These are phyloP conservation scores for Bursaphelenchus okinawaensis DNA, from an alignment of 2,888 invertebrate species.

Conservation along the genomic window DNA sequence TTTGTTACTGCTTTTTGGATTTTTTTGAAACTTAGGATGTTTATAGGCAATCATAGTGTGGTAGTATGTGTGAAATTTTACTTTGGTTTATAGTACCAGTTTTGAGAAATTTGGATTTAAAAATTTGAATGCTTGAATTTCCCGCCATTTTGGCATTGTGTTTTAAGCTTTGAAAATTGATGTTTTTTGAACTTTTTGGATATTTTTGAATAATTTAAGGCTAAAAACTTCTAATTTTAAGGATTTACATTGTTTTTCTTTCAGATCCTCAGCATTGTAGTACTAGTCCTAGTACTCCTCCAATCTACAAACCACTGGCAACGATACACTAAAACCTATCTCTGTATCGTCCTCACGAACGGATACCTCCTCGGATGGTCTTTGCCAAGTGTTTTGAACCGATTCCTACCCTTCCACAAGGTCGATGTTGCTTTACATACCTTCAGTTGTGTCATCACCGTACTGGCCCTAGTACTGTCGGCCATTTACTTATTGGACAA, in stretches of 20 bases:
- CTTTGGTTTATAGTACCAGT: too few species aligned
- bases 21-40: too few species aligned
- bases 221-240: background rate
- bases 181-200: slow-evolving; percentile 1
- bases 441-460: slow-evolving; percentile 21
- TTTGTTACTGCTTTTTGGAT: too few species aligned
- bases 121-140: too few species aligned
- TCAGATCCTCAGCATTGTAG: slow-evolving; percentile 25
- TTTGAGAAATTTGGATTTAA: too few species aligned
- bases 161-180: too few species aligned
- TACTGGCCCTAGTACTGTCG: slow-evolving; percentile 29
- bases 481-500: slow-evolving; percentile 26
- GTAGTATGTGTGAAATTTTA: too few species aligned
- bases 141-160: too few species aligned
- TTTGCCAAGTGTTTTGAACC: slow-evolving; percentile 30
- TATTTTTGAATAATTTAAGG: background rate
- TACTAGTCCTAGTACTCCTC: slow-evolving; percentile 28
- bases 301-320: slow-evolving; percentile 27
- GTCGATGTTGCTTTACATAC: slow-evolving; percentile 29
- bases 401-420: slow-evolving; percentile 33
- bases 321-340: slow-evolving; percentile 24
- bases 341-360: slow-evolving; percentile 25
- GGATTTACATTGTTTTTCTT: slow-evolving; percentile 3
- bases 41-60: too few species aligned
- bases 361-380: slow-evolving; percentile 35